phyloP scores from a whole-genome alignment of 1,140 invertebrate genomes.

The Oscheius sp. region DNA sequence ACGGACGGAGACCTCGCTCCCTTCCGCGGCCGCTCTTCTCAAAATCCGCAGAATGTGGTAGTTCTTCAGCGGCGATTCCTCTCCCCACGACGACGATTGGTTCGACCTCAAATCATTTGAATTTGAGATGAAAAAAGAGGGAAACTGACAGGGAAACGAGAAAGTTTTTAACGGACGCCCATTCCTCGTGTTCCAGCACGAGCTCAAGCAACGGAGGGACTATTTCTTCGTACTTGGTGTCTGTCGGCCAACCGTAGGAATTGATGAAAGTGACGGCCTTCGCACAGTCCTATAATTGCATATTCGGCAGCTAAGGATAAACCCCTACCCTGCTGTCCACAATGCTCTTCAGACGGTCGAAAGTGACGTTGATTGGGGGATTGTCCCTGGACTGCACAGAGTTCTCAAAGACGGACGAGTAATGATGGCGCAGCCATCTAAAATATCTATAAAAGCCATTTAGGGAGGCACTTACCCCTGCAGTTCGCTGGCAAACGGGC shows the following conservation, averaged over 20 bases:
- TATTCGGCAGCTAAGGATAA: not conserved
- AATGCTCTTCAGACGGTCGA: not conserved
- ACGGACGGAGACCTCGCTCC: not conserved
- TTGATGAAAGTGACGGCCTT: not conserved
- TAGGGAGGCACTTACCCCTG: not conserved
- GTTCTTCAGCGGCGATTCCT: not conserved
- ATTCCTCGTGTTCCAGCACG: conserved; percentile 18
- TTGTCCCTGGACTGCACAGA: not conserved
- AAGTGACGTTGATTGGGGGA: not conserved
- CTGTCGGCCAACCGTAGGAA: conserved; percentile 16
- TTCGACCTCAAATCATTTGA: not conserved
- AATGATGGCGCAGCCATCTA: conserved; percentile 11
- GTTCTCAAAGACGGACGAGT: conserved; percentile 17
- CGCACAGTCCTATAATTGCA: not conserved
- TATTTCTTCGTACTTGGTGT: conserved; percentile 20
- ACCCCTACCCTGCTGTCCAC: conserved; percentile 1
- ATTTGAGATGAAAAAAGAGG: not conserved
- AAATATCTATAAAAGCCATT: not conserved
- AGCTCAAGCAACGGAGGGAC: conserved; percentile 9
- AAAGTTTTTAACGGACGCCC: not conserved
- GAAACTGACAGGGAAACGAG: not conserved
- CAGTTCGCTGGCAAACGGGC: not conserved
- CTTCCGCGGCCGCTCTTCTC: not conserved
- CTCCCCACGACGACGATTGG: not conserved
- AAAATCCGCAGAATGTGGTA: not conserved